Percentiles rank a stretch among this genome's conserved stretches.
phyloP scores from a whole-genome alignment of 2,797 vertebrate genomes.

The Artibeus jamaicensis region DNA sequence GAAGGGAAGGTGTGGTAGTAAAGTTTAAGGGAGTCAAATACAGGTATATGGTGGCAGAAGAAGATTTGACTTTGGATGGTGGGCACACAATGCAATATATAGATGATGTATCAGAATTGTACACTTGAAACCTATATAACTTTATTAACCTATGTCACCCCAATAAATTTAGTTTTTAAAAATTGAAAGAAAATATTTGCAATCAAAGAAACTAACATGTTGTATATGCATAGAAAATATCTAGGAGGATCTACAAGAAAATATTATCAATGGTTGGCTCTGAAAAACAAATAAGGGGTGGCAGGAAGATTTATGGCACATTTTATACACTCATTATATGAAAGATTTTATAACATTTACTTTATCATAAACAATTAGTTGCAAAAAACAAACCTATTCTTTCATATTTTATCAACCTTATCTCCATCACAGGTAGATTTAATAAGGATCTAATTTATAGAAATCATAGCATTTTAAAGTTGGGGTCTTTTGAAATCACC shows the following conservation, averaged over 20 bases:
- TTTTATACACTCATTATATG: background rate
- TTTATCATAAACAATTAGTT: slow-evolving; percentile 5
- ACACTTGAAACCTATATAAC: background rate
- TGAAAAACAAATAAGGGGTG: background rate
- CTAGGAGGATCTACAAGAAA: background rate
- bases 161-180: background rate
- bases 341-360: background rate
- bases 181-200: background rate
- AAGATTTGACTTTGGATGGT: background rate
- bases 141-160: background rate
- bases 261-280: background rate
- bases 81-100: background rate
- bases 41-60: background rate
- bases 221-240: background rate
- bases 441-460: background rate
- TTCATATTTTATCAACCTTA: background rate
- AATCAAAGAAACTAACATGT: background rate
- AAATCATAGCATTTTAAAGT: background rate
- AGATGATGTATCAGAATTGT: background rate
- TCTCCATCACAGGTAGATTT: background rate
- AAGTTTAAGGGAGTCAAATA: background rate
- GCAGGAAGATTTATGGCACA: background rate
- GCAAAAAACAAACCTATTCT: slow-evolving; percentile 5
- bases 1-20: background rate
- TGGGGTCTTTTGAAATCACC: background rate